Conservation (phyloP, 2,888 invertebrate genomes). For the Drosophila yooni region DNA sequence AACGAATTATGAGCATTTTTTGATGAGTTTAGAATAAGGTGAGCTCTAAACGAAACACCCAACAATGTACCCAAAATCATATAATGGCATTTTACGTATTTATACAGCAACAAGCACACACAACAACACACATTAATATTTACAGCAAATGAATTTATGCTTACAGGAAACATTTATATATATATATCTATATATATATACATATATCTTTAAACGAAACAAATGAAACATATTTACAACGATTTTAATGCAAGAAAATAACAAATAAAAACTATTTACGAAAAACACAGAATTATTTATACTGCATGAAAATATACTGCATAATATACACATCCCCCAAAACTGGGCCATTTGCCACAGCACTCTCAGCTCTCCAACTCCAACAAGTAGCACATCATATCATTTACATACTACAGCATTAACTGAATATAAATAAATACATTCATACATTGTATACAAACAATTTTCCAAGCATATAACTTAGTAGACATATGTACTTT, state of each 20-base stretch:
- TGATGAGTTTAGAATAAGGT: constrained; percentile 30
- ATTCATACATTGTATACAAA: constrained; percentile 34
- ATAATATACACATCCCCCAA: constrained; percentile 33
- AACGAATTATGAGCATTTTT: constrained; percentile 51
- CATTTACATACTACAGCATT: constrained; percentile 54
- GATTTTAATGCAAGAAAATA: constrained; percentile 70
- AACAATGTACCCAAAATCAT: constrained; percentile 62
- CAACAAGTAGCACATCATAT: constrained; percentile 62
- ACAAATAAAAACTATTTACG: constrained; percentile 49
- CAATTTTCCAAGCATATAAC: constrained; percentile 51
- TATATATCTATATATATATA: constrained; percentile 18
- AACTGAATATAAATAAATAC: constrained; percentile 48
- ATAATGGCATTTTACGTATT: constrained; percentile 37
- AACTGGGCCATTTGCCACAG: constrained; percentile 26
- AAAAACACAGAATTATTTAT: constrained; percentile 72
- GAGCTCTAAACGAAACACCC: constrained; percentile 37
- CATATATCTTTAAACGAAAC: constrained; percentile 37
- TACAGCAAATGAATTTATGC: constrained; percentile 66
- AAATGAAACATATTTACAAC: constrained; percentile 72
- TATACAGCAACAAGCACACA: constrained; percentile 32
- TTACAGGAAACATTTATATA: constrained; percentile 48
- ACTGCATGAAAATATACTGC: constrained; percentile 55
- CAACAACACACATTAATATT: constrained; percentile 50
- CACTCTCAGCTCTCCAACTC: constrained; percentile 37
- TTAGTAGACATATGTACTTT: constrained; percentile 57